These are phyloP conservation scores for Polypterus senegalus DNA, from an alignment of 2,113 vertebrate species.

Conservation along the genomic window DNA sequence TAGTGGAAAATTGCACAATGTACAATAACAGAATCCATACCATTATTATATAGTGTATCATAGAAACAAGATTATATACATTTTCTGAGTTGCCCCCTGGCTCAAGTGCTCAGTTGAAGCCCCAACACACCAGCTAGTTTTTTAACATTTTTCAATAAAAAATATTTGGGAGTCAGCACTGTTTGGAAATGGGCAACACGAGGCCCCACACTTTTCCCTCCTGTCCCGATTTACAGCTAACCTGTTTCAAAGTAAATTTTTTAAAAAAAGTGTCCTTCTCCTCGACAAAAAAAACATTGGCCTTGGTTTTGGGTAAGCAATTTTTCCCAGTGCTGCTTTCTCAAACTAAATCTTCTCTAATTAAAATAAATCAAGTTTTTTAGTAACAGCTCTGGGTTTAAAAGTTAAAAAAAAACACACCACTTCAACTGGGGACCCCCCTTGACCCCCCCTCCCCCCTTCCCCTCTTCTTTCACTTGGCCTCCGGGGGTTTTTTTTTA, in stretches of 20 bases:
- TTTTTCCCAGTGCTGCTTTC: neutral
- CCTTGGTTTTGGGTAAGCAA: no score
- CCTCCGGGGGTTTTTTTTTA: no score
- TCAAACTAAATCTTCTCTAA: neutral
- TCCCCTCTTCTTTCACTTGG: neutral
- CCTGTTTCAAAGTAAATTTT: neutral
- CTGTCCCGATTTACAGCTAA: neutral
- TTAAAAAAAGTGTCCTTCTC: neutral
- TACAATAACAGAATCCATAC: no score
- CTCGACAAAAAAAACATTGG: neutral
- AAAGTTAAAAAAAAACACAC: constrained; percentile 5
- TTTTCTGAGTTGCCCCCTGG: no score
- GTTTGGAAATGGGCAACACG: neutral
- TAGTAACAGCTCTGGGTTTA: constrained; percentile 1
- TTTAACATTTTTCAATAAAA: neutral
- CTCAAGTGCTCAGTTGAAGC: no score
- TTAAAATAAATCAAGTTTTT: constrained; percentile 13
- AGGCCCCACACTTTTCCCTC: neutral
- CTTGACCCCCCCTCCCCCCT: neutral
- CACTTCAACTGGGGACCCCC: neutral
- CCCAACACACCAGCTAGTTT: neutral
- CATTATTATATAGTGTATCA: no score
- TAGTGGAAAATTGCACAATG: no score
- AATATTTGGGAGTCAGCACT: neutral
- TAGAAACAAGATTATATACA: no score